A percentile compares a stretch with the other conserved stretches of the same genome.
Evolutionary conservation across 1,140 invertebrate species (phyloP).

Genomic region (Helicoverpa armigera): DNA sequence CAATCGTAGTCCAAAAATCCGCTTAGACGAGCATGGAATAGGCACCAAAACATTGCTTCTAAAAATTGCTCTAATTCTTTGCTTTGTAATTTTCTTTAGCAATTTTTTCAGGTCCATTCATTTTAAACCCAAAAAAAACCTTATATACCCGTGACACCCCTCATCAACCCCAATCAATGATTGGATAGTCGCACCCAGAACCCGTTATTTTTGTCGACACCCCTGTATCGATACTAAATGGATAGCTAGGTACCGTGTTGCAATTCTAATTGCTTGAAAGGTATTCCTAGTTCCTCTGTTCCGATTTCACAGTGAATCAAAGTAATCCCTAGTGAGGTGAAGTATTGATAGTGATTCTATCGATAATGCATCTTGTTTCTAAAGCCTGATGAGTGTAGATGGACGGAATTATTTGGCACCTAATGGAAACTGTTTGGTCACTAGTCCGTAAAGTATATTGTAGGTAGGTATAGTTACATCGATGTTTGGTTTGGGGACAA

Average conservation of each 20-base stretch:
- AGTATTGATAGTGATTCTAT: not conserved
- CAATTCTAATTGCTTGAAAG: slow-evolving; percentile 40
- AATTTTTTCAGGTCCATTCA: no score
- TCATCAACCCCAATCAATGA: not conserved
- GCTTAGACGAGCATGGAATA: no score
- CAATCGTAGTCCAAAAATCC: no score
- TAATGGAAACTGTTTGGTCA: no score
- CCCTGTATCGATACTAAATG: slow-evolving; percentile 17
- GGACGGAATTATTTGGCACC: no score
- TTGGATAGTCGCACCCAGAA: not conserved
- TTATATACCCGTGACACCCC: not conserved
- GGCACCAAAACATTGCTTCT: no score
- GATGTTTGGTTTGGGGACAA: no score
- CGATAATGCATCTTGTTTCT: not conserved
- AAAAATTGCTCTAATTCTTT: no score
- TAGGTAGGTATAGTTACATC: no score
- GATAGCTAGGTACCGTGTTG: slow-evolving; percentile 4
- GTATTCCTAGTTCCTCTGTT: slow-evolving; percentile 16
- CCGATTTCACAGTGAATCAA: not conserved
- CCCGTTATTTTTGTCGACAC: not conserved
- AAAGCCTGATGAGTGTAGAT: not conserved
- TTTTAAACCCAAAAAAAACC: no score
- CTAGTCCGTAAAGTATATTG: no score
- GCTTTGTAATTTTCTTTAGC: no score
- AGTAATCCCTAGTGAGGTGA: not conserved